Base-by-base conservation (phyloP, 64 coral and sea anemone genomes). In the Cladopsammia gracilis region DNA sequence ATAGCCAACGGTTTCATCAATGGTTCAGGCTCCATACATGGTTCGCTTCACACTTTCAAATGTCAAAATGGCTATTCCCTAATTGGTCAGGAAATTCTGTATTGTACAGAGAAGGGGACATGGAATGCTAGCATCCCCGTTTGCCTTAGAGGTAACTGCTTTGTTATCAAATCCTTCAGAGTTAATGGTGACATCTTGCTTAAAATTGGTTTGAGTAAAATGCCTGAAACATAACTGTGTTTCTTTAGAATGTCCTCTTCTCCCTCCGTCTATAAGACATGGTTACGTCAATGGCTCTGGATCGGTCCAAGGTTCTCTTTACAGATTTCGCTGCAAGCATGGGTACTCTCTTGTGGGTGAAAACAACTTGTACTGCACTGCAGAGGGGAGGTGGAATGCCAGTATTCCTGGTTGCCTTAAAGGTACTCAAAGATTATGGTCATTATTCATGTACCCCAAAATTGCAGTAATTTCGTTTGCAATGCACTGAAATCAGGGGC, bases 121-220 rank as follows among this genome's bases (percentile, higher is more conserved):
- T 79, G 77, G 77, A 79, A 79, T 60, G 77, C 53, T 59, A 79
- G 20, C 12, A 25, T 25, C 3, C 77, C 78, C 9, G 19, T 44
- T 82, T 82, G 78, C 45, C 18, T 82, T 6, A 82, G 20, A 82
- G 78, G 78, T 82, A 82, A 20, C 3, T 26, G 34, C 34, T 34
- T 34, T 34, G 34, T 34, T 34, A 34, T 34, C 34, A 34, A 34
- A 34, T 34, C 34, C 34, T 34, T 34, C 2, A 34, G 34, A 34
- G 34, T 34, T 34, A 34, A 34, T 34, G 34, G 0, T 34, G 2
- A 34, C 34, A 34, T 34, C 34, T 34, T 34, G 34, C 34, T 34
- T 34, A 34, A 34, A 34, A 34, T 34, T 34, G 34, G 0, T 34
- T 34, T 34, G 34, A 34, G 0, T 34, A 34, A 34, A 34, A 34